Conservation (phyloP, 2,888 invertebrate genomes). For the Rugalucina vietnamica region DNA sequence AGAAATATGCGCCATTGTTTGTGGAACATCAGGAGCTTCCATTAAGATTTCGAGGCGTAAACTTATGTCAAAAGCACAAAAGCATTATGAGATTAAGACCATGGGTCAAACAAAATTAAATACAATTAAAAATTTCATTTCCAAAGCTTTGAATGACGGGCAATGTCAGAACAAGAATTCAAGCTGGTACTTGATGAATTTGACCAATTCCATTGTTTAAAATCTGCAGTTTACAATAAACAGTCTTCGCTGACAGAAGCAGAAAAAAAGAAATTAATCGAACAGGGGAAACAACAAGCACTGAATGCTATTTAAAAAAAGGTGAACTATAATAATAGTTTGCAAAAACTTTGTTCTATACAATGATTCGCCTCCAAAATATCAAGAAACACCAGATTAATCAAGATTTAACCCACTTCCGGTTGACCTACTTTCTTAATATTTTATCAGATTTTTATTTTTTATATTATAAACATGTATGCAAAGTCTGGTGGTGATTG, state of each 20-base stretch:
- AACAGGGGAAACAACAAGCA: too few relatives aligned
- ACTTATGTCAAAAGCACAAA: background rate
- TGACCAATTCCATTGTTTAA: background rate
- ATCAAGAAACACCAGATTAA: too few relatives aligned
- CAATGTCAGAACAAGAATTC: background rate
- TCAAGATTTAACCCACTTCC: too few relatives aligned
- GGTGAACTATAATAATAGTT: too few relatives aligned
- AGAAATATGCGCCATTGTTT: conserved; percentile 38
- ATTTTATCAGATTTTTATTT: too few relatives aligned
- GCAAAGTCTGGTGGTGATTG: too few relatives aligned
- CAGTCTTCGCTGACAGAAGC: background rate
- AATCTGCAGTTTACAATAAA: background rate
- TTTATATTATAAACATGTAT: too few relatives aligned
- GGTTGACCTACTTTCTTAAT: too few relatives aligned
- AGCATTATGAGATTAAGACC: background rate
- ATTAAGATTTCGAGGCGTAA: background rate
- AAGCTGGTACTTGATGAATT: background rate
- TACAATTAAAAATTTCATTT: background rate
- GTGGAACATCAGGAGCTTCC: background rate
- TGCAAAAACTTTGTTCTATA: too few relatives aligned
- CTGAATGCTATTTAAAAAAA: too few relatives aligned
- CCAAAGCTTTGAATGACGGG: background rate
- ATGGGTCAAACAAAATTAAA: background rate
- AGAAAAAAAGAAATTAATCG: too few relatives aligned
- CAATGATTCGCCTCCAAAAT: too few relatives aligned